Evolutionary conservation across 2,113 vertebrate genomes (phyloP).

Genomic region (Rousettus leschenaultii): DNA sequence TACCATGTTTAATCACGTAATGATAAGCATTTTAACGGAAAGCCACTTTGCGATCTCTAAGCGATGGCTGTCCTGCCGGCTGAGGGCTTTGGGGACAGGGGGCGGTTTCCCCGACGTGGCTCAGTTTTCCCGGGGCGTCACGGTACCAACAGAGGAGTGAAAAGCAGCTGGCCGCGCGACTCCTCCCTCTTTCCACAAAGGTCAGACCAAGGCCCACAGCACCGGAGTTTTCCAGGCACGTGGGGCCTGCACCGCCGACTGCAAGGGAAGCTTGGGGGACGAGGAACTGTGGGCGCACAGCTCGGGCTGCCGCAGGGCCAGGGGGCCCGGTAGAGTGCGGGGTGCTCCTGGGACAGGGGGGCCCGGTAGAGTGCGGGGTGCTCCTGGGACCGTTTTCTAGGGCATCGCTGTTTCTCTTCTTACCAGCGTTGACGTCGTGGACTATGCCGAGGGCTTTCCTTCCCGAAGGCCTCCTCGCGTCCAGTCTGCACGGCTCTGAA

Average conservation of each 20-base stretch:
- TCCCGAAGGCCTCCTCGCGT: not conserved
- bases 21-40: constrained; percentile 60
- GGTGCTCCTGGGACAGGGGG: not conserved
- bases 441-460: not conserved
- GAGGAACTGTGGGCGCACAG: not conserved
- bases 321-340: fast-evolving
- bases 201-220: not conserved
- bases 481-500: fast-evolving
- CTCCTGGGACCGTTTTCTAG: not conserved
- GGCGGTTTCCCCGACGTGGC: not conserved
- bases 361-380: fast-evolving
- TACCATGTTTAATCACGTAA: constrained; percentile 36
- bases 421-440: not conserved
- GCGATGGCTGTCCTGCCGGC: not conserved
- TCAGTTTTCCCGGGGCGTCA: not conserved
- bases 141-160: fast-evolving
- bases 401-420: not conserved
- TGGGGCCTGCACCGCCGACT: not conserved
- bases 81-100: not conserved
- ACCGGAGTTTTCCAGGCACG: not conserved
- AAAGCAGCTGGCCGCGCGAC: not conserved
- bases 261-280: not conserved
- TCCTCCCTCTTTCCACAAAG: not conserved
- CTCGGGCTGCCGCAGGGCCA: too few relatives aligned
- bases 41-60: constrained; percentile 47